Evolutionary conservation across 2,113 vertebrate species (phyloP), one percentile per base, ranked within the genome.

Genomic region (Syngnathus floridae): DNA sequence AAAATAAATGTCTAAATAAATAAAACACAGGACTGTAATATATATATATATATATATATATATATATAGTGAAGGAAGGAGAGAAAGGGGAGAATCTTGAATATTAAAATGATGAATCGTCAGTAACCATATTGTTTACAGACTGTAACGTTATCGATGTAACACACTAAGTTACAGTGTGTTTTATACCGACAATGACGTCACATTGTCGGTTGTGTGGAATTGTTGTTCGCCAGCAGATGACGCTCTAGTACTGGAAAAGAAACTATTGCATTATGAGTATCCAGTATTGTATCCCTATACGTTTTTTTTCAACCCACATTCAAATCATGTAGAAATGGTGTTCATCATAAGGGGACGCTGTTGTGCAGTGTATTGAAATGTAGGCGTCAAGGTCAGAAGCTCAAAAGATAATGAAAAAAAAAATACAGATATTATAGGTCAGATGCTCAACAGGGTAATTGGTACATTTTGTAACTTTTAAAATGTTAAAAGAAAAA

Each of bases 181-280:
- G 11, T 14, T 3, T 14, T 13, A 4, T 12, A 13, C 4, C 12
- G 12, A 43, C 4, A 43, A 43, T 43, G 2, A 49, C 17, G 7
- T 49, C 46, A 49, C 46, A 11, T n/a, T 17, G 14, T 49, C 46
- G 17, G 17, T 56, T 36, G 54, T 36, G 54, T 56, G 17, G 13
- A 3, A 31, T 56, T 56, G 2, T 35, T 36, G 5, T 4, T 7
- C 2, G 48, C 68, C 87, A 82, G 67, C 64, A 84, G 86, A 66
- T 79, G 82, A 82, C 2, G 77, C 0, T 81, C 75, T 80, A 40
- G 65, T 73, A 69, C 69, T 31, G 26, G 26, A 31, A 31, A 31
- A 31, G 26, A 31, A 31, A 31, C 3, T 31, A 31, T 31, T 31
- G 26, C 26, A 31, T 31, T 31, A 31, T 31, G 2, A 31, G 26